Percentiles rank a stretch among this genome's conserved stretches.
phyloP scores from a whole-genome alignment of 2,888 invertebrate genomes.

The Macrophya alboannulata region DNA sequence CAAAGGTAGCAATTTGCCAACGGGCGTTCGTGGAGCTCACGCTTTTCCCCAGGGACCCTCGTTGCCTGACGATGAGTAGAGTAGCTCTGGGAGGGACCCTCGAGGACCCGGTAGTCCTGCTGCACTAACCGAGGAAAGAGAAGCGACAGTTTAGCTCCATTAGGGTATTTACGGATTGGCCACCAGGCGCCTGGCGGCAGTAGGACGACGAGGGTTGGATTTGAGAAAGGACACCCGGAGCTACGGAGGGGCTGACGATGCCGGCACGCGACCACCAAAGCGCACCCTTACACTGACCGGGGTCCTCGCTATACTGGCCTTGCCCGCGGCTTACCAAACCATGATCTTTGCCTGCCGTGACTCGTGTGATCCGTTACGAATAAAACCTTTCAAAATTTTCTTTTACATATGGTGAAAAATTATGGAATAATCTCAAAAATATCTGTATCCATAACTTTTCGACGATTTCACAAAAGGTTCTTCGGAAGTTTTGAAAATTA shows the following conservation, averaged over 20 bases:
- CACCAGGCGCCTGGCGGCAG: conserved; percentile 60
- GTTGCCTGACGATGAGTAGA: conserved; percentile 4
- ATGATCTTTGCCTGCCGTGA: conserved; percentile 27
- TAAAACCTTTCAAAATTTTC: not conserved
- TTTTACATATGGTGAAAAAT: not conserved
- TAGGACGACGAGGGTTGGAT: conserved; percentile 59
- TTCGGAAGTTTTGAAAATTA: not conserved
- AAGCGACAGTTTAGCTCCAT: conserved; percentile 75
- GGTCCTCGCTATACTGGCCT: conserved; percentile 1
- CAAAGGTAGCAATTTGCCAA: conserved; percentile 56
- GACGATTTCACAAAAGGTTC: not conserved
- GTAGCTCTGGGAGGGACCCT: conserved; percentile 20
- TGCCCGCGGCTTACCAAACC: conserved; percentile 27
- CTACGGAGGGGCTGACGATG: conserved; percentile 56
- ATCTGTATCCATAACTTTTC: not conserved
- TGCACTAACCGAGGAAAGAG: conserved; percentile 64
- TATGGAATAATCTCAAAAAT: not conserved
- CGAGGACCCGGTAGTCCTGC: conserved; percentile 35
- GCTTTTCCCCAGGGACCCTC: conserved; percentile 41
- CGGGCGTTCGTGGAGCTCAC: conserved; percentile 37
- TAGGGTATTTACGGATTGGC: conserved; percentile 77
- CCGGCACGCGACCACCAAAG: conserved; percentile 72
- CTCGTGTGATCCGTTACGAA: conserved; percentile 8
- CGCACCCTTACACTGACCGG: conserved; percentile 38
- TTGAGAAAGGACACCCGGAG: conserved; percentile 56